Base-by-base conservation (phyloP, 2,113 vertebrate species). In the Gasterosteus nipponicus region DNA sequence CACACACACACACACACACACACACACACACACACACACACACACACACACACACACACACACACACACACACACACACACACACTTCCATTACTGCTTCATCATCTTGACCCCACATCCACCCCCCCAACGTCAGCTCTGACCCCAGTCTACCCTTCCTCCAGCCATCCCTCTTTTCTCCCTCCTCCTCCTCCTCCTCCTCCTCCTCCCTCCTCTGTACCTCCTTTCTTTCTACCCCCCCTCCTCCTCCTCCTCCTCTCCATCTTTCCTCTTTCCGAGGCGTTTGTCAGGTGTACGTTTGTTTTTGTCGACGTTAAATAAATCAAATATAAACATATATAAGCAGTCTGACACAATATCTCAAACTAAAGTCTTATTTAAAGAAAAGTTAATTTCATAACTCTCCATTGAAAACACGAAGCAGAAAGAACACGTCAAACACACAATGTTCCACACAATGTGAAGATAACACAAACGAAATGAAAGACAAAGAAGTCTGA, bases 11-110 rank as follows among this genome's bases (percentile, higher is more conserved):
- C n/a, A n/a, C n/a, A n/a, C n/a, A n/a, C 67, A 46, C 68, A 41
- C n/a, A 64, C 51, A 64, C 70, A 29, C 38, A 78, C 33, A 68
- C 66, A 56, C 66, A 69, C 38, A 69, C 35, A 69, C 68, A 46
- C 68, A 71, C 57, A 61, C 76, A 60, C 38, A n/a, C 46, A 59
- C 60, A 59, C 61, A 58, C 67, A 62, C 61, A 63, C 73, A 72
- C 60, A 74, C 80, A 79, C 76, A 77, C 60, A 77, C 82, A 77
- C 78, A 58, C 77, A 63, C 77, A 70, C 56, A 77, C 81, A 82
- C 84, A 71, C 57, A 66, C 83, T 89, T 91, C 86, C 89, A 90
- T 85, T 90, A 85, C 87, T 91, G 91, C 89, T 93, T 89, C 92
- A 91, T 92, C 89, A 92, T 83, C 80, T 19, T 89, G 89, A 91